phyloP scores from a whole-genome alignment of 1,140 invertebrate genomes.

The Zaprionus taronus region DNA sequence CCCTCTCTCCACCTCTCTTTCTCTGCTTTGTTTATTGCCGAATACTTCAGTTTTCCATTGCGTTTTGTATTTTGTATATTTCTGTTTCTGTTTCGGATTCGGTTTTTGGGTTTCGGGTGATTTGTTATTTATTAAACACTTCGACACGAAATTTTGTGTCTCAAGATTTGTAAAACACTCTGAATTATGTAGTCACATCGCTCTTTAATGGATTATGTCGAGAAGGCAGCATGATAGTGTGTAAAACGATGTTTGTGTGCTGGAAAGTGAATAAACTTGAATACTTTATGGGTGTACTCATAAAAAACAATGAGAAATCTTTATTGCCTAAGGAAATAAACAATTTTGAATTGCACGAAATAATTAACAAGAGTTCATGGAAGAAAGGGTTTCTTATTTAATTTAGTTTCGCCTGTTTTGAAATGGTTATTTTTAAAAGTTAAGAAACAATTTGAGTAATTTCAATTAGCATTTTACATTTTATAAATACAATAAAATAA shows the following conservation, averaged over 20 bases:
- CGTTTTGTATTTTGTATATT: neutral
- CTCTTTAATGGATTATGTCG: constrained; percentile 10
- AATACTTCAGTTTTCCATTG: constrained; percentile 31
- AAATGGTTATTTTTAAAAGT: no score
- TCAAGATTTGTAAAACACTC: constrained; percentile 23
- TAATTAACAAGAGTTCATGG: neutral
- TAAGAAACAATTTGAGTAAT: no score
- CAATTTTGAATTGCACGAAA: neutral
- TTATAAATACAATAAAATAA: no score
- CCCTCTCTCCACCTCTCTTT: neutral
- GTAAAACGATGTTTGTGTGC: neutral
- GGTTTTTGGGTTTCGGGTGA: constrained; percentile 33
- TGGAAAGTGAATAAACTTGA: neutral
- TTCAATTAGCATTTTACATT: no score
- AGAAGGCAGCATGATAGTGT: neutral
- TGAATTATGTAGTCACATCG: neutral
- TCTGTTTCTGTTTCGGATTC: neutral
- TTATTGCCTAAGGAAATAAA: neutral
- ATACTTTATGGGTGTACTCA: neutral
- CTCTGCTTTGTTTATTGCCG: constrained; percentile 37
- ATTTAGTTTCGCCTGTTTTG: no score
- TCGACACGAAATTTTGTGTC: constrained; percentile 44
- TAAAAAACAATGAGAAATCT: neutral
- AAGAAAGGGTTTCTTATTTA: no score
- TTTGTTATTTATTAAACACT: constrained; percentile 69